Conservation (phyloP, 2,113 vertebrate genomes). For the Myiagra hebetior region DNA sequence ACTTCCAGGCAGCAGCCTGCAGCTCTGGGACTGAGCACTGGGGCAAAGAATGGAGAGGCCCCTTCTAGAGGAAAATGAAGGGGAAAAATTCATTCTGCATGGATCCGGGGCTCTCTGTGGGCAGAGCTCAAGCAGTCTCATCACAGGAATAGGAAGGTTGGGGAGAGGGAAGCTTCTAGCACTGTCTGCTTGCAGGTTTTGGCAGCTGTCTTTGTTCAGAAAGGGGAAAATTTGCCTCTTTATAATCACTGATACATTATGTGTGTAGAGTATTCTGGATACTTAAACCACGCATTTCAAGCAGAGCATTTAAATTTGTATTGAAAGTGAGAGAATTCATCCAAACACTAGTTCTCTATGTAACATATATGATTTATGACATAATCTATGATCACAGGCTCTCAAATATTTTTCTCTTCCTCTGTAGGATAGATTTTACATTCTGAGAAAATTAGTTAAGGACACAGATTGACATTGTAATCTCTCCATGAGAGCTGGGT, state of each 20-base stretch:
- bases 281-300: neutral
- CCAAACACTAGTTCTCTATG: neutral
- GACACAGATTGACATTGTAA: neutral
- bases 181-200: neutral
- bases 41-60: conserved; percentile 23
- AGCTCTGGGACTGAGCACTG: neutral
- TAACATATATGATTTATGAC: neutral
- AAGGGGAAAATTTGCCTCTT: neutral
- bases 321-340: neutral
- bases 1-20: conserved; percentile 36
- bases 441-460: neutral
- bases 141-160: neutral
- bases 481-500: neutral
- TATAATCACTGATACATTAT: neutral
- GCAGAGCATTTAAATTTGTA: neutral
- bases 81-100: neutral
- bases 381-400: neutral
- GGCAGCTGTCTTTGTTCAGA: neutral
- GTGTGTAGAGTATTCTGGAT: neutral
- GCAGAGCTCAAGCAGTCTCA: neutral
- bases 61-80: neutral
- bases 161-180: neutral
- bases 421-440: neutral
- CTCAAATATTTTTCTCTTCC: neutral
- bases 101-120: neutral